A percentile compares a stretch with the other conserved stretches of the same genome.
These are phyloP conservation scores for Mactromeris polynyma DNA, from an alignment of 2,888 invertebrate genomes.

Conservation along the genomic window DNA sequence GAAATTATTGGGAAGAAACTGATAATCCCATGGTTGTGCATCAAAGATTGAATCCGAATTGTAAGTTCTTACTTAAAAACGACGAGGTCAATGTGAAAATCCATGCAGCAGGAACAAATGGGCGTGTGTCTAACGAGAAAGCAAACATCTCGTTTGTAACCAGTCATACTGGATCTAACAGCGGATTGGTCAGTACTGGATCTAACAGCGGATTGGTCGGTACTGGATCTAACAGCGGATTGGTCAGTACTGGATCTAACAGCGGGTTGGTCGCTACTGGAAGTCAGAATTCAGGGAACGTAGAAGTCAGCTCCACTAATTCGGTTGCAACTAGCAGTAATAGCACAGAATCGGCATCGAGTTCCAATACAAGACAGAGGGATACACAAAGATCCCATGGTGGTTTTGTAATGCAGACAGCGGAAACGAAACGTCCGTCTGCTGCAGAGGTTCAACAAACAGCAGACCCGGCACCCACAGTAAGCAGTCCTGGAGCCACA, in stretches of 20 bases:
- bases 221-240: neutral
- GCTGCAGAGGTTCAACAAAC: neutral
- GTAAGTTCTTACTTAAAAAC: constrained; percentile 34
- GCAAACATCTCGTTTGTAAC: neutral
- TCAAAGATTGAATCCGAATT: constrained; percentile 27
- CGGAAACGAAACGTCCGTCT: neutral
- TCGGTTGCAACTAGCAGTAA: too few species aligned
- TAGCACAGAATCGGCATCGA: neutral
- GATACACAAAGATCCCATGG: neutral
- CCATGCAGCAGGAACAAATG: neutral
- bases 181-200: too few species aligned
- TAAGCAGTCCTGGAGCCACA: too few species aligned
- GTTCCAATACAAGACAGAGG: neutral
- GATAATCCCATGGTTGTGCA: constrained; percentile 43
- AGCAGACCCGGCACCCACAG: too few species aligned
- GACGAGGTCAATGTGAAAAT: constrained; percentile 41
- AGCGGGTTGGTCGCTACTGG: neutral
- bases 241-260: neutral
- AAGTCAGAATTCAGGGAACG: neutral
- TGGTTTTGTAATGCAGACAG: neutral
- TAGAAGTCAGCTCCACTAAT: neutral
- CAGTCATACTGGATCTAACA: neutral
- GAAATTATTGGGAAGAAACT: constrained; percentile 38
- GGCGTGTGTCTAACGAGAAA: neutral
- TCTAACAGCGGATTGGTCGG: too few species aligned